Evolutionary conservation across 2,113 vertebrate species (phyloP), one percentile per base, ranked within the genome.

Genomic region (Picathartes gymnocephalus): DNA sequence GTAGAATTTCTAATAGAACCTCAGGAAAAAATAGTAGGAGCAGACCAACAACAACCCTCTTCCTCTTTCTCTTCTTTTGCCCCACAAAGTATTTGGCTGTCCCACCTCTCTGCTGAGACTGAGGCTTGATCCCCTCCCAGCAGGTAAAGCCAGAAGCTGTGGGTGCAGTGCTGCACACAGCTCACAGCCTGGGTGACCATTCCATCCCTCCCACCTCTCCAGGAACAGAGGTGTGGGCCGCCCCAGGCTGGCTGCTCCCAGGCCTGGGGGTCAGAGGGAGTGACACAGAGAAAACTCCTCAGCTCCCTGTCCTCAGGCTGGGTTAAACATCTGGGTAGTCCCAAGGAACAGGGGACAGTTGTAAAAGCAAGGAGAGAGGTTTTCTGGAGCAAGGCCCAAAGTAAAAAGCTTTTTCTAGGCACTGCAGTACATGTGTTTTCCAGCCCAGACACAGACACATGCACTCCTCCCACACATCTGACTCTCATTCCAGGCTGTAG

Each of bases 321-420:
- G 21, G n/a, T 88, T 82, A 62, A 85, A 80, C 48, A 58, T 62
- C 58, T 80, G 57, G 50, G 66, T 37, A 73, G 74, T 13, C 78
- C 84, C 68, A 31, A 70, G 56, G 44, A 78, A 57, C 39, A 19
- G 40, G n/a, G 57, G 11, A 69, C 50, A 81, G 47, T 81, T 74
- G 85, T 88, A 83, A 83, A 92, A 84, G 56, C 56, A 74, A 78
- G 44, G 20, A 68, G 40, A 60, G 40, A 60, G 90, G 35, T 86
- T 95, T 95, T 70, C 44, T 94, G 93, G 92, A 96, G 47, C 51
- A 42, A 66, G 56, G 79, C 93, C 95, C 60, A 22, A 78, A 74
- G 48, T 53, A 74, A 86, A 88, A 92, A 89, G 81, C 68, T 68
- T 92, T 71, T 64, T 45, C 85, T 77, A 60, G 58, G 68, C 74